Evolutionary conservation across 2,888 invertebrate species (phyloP).

Genomic region (Heliconius charithonia): DNA sequence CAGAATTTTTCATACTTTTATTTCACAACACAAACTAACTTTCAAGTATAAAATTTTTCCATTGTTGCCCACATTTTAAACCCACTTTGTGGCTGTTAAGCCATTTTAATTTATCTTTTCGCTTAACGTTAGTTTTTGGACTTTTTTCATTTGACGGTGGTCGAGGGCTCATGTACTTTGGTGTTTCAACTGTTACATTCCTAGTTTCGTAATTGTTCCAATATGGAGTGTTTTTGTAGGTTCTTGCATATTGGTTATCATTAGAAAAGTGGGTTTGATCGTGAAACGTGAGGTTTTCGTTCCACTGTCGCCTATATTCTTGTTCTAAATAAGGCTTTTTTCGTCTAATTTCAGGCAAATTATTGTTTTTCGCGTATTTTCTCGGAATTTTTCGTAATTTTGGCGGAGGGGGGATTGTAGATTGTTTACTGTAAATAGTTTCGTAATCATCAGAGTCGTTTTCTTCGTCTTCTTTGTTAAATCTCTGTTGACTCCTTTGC

Average conservation of each 20-base stretch:
- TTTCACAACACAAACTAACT: slow-evolving; percentile 48
- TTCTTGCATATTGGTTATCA: slow-evolving; percentile 46
- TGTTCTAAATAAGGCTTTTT: slow-evolving; percentile 65
- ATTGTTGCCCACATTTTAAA: slow-evolving; percentile 59
- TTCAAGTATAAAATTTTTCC: slow-evolving; percentile 63
- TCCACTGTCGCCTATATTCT: slow-evolving; percentile 66
- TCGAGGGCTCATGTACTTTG: neutral
- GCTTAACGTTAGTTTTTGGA: neutral
- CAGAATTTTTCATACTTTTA: slow-evolving; percentile 35
- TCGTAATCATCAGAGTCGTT: slow-evolving; percentile 64
- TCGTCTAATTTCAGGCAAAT: neutral
- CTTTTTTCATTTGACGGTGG: slow-evolving; percentile 21
- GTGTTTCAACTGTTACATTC: slow-evolving; percentile 46
- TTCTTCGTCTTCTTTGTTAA: slow-evolving; percentile 50
- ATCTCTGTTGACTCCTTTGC: slow-evolving; percentile 45
- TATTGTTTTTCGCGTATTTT: slow-evolving; percentile 2
- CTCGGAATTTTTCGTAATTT: slow-evolving; percentile 15
- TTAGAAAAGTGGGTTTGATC: slow-evolving; percentile 33
- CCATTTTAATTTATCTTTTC: slow-evolving; percentile 58
- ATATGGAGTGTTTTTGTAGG: slow-evolving; percentile 39
- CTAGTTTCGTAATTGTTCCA: slow-evolving; percentile 61
- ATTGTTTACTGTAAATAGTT: slow-evolving; percentile 63
- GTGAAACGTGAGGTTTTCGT: slow-evolving; percentile 61
- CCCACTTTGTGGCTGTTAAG: slow-evolving; percentile 62
- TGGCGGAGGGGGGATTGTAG: slow-evolving; percentile 33